These are phyloP conservation scores for Eudyptes chrysolophus DNA, from an alignment of 2,113 vertebrate genomes.

Conservation along the genomic window DNA sequence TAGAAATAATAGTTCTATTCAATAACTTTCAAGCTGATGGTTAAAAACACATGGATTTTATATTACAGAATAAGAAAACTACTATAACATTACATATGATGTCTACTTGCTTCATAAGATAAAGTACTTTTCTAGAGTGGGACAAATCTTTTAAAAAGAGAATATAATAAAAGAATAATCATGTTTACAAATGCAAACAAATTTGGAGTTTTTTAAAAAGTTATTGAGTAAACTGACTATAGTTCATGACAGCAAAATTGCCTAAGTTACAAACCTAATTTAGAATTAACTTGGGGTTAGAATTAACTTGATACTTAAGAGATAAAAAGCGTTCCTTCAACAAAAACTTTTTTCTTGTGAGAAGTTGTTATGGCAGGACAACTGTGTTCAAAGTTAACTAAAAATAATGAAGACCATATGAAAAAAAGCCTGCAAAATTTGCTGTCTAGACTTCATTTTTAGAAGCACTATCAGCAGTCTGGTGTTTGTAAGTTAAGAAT, in stretches of 20 bases:
- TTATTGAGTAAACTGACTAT: background rate
- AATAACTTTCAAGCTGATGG: background rate
- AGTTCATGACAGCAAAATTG: background rate
- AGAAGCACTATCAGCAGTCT: background rate
- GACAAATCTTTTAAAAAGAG: background rate
- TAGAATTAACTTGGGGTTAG: background rate
- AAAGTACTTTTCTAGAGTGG: background rate
- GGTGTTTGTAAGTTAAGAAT: background rate
- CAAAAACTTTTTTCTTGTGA: background rate
- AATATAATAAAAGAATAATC: background rate
- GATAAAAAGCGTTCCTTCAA: background rate
- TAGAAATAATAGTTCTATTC: background rate
- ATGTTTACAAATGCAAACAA: background rate
- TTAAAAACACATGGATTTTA: background rate
- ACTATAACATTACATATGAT: background rate
- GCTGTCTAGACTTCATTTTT: background rate
- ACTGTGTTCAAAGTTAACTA: background rate
- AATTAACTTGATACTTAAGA: background rate
- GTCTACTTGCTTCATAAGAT: background rate
- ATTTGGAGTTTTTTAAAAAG: background rate
- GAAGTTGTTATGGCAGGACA: background rate
- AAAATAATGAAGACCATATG: background rate
- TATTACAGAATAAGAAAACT: background rate
- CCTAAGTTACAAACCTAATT: background rate
- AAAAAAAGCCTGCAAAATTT: background rate